Evolutionary conservation across 37 sponge, comb jelly and placozoan species (phyloP).

Genomic region (Eunapius fragilis): DNA sequence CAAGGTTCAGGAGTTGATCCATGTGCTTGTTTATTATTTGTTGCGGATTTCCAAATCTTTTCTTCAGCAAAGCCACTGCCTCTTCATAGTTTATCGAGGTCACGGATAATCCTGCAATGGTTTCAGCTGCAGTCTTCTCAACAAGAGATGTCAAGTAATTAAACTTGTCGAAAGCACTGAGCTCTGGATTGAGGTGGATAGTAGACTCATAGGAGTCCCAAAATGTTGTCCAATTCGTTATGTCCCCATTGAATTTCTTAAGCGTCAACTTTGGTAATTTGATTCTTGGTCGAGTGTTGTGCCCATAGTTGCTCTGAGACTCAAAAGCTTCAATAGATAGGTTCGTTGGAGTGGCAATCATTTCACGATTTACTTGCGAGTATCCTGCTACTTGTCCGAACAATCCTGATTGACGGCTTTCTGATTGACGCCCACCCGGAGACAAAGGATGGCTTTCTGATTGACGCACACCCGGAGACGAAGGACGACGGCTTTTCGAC

Average conservation of each 20-base stretch:
- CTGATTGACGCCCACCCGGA: too few relatives aligned
- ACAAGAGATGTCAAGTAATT: slow-evolving; percentile 1
- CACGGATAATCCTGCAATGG: background rate
- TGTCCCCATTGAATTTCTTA: slow-evolving; percentile 14
- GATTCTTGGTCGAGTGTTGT: background rate
- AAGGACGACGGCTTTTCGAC: too few relatives aligned
- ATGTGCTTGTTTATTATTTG: slow-evolving; percentile 26
- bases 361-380: too few relatives aligned
- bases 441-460: too few relatives aligned
- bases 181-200: slow-evolving; percentile 1
- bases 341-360: too few relatives aligned
- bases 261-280: slow-evolving; percentile 27
- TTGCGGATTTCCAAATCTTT: slow-evolving; percentile 25
- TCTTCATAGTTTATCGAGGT: slow-evolving; percentile 2
- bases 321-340: too few relatives aligned
- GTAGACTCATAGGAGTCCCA: slow-evolving; percentile 27
- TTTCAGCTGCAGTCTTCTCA: slow-evolving; percentile 13
- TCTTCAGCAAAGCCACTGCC: slow-evolving; percentile 17
- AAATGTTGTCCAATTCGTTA: slow-evolving; percentile 19
- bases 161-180: background rate
- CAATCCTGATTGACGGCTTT: too few relatives aligned
- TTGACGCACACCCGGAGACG: too few relatives aligned
- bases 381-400: too few relatives aligned
- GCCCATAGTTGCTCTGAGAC: too few relatives aligned
- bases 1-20: slow-evolving; percentile 19